Evolutionary conservation across 2,797 vertebrate species (phyloP), one percentile per base, ranked within the genome.

Genomic region (Molossus molossus): DNA sequence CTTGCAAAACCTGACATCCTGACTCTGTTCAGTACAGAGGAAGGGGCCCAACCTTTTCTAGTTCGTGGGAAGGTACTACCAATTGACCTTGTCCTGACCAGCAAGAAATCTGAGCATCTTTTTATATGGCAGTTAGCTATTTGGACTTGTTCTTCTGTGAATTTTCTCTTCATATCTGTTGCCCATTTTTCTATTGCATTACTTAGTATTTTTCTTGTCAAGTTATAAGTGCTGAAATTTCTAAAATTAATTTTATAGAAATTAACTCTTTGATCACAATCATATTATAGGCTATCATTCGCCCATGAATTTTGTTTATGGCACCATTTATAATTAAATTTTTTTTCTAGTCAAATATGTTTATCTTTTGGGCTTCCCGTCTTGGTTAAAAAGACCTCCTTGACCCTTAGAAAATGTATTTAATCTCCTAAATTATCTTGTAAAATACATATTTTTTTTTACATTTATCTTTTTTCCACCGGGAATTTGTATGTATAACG

Each of bases 201-300:
- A 62, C 13, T 80, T 80, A 87, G 20, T n/a, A 40, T 92, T 90
- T 87, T 92, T 90, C 58, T 95, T 83, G 9, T 89, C 64, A 50
- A 84, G 53, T 75, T 91, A 67, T 72, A 57, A 48, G 33, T 90
- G 48, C 13, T 84, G 77, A 92, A 88, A 88, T 72, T 64, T 87
- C 3, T 83, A 80, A 88, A 64, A 81, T 85, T 58, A 79, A 83
- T 21, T 95, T 80, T 58, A 79, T 72, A 91, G 73, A 85, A 40
- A 84, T 84, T 62, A 87, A 72, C 18, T 48, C 27, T 57, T 62
- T 60, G 48, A 65, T 67, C 50, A 40, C 14, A 70, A n/a, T 55
- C 37, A 62, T 62, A 84, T 58, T 69, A 50, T 1, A 79, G 25
- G 27, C 25, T 40, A 57, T 40, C 40, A 87, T 79, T 80, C 87